Percentiles rank a stretch among this genome's conserved stretches.
Evolutionary conservation across 1,140 invertebrate genomes (phyloP).

Genomic region (Chymomyza costata): DNA sequence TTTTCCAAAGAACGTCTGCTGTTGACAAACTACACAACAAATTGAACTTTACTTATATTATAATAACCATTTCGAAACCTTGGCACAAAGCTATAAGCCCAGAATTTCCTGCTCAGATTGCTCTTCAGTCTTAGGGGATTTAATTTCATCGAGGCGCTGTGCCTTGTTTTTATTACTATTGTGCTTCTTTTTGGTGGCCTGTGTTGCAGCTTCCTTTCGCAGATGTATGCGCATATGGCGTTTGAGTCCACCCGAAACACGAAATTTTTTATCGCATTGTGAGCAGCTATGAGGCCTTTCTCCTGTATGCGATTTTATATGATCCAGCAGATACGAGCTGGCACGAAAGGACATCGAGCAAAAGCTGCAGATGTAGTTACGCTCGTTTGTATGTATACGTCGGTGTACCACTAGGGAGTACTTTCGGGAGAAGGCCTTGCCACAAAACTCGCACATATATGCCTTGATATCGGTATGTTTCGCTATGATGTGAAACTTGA

Average conservation of each 20-base stretch:
- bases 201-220: neutral
- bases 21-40: too few relatives aligned
- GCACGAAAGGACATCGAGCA: slow-evolving; percentile 89
- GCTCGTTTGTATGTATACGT: slow-evolving; percentile 92
- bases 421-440: slow-evolving; percentile 93
- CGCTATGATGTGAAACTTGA: slow-evolving; percentile 92
- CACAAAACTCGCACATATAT: slow-evolving; percentile 93
- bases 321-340: slow-evolving; percentile 89
- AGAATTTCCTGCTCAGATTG: slow-evolving; percentile 50
- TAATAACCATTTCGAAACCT: slow-evolving; percentile 59
- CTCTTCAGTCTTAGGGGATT: slow-evolving; percentile 45
- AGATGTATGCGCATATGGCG: slow-evolving; percentile 88
- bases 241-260: slow-evolving; percentile 91
- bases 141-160: slow-evolving; percentile 28
- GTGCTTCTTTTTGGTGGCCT: slow-evolving; percentile 4
- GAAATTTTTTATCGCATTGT: slow-evolving; percentile 88
- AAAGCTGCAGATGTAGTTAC: slow-evolving; percentile 91
- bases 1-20: too few relatives aligned
- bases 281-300: slow-evolving; percentile 87
- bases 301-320: slow-evolving; percentile 93
- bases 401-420: slow-evolving; percentile 95
- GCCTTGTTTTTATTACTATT: slow-evolving; percentile 21
- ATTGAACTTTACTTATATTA: too few relatives aligned
- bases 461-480: slow-evolving; percentile 87
- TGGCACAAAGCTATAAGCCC: slow-evolving; percentile 52